Base-by-base conservation (phyloP, 2,113 vertebrate genomes). In the Pelecanus crispus region DNA sequence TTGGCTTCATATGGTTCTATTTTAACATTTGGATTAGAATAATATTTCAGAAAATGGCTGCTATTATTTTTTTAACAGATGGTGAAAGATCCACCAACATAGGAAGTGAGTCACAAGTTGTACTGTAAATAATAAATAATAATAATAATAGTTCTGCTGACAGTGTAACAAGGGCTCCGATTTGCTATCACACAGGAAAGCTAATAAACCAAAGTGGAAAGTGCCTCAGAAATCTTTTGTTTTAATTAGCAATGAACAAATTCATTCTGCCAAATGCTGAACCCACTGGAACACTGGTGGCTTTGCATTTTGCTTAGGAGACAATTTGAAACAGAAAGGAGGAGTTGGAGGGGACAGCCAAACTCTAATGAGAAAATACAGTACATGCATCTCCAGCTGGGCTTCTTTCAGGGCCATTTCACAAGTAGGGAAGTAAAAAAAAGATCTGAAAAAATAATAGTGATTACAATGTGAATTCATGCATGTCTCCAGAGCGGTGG, bases 91-190 rank as follows among this genome's bases (percentile, higher is more conserved):
- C 86, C 92, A 97, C 91, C 92, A 97, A 91, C 94, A 92, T 47
- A 92, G 96, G 96, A 97, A 96, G 87, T 97, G 96, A 97, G 84
- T 97, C 97, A 96, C 89, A 94, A 94, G 94, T 95, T 91, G 70
- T 94, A 96, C 95, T 95, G 96, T 97, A 97, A 97, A 97, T 97
- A 97, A 97, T 96, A 95, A 95, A 97, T 95, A 97, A 96, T 93
- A 96, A 93, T 96, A 94, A 94, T 94, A 97, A 97, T 95, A 95
- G 74, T 94, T 94, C 91, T 95, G 89, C 94, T 97, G 95, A 97
- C 97, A 95, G 87, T 34, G 93, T 97, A 95, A 97, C 95, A 97
- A 97, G 97, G 95, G 94, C 94, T 97, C 81, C 4, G 34, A 92
- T 96, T 97, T 96, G 92, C 94, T 95, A 44, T 79, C 73, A 63